These are phyloP conservation scores for Choloepus hoffmanni DNA, from an alignment of 2,113 vertebrate species.

Conservation along the genomic window DNA sequence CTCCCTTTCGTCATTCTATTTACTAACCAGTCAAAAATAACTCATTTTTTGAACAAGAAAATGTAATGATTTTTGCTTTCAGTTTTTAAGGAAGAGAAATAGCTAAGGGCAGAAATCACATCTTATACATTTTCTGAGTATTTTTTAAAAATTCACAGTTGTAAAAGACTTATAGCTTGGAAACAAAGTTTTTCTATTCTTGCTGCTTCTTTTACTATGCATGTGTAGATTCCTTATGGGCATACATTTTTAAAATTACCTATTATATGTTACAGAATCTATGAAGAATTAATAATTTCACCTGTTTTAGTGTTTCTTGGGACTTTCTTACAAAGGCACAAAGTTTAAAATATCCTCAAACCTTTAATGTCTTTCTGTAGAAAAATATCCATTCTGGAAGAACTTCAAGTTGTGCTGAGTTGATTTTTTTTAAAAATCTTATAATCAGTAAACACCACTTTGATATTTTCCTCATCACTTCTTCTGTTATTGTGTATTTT, in stretches of 20 bases:
- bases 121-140: constrained; percentile 47
- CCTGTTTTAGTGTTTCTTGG: neutral
- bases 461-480: neutral
- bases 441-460: neutral
- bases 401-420: neutral
- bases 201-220: neutral
- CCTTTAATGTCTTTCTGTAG: neutral
- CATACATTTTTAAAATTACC: neutral
- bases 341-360: neutral
- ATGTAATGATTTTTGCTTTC: constrained; percentile 48
- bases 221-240: neutral
- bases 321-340: neutral
- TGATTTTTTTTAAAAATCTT: neutral
- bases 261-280: neutral
- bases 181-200: neutral
- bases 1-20: neutral
- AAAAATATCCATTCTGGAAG: neutral
- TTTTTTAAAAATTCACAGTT: constrained; percentile 19
- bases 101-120: constrained; percentile 25
- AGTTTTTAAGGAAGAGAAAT: constrained; percentile 19
- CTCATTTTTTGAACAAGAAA: constrained; percentile 60
- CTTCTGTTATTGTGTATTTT: neutral
- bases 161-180: neutral
- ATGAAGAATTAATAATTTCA: neutral
- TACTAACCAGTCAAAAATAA: neutral